Evolutionary conservation across 2,113 vertebrate genomes (phyloP).

Genomic region (Nycticorax nycticorax): DNA sequence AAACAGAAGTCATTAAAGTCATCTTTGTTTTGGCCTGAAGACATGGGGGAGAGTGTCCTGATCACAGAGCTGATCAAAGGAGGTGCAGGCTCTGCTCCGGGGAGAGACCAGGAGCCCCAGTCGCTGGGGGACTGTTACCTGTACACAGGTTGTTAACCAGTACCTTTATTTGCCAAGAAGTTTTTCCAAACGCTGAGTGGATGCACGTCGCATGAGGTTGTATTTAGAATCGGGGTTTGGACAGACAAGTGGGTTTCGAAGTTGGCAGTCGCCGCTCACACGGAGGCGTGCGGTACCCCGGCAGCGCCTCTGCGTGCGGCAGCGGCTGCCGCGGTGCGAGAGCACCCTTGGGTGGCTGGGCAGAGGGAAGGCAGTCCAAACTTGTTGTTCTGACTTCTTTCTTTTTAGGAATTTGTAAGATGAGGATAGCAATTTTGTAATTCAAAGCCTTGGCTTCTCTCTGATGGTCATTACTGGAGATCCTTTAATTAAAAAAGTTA

Average conservation of each 20-base stretch:
- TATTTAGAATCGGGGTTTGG: background rate
- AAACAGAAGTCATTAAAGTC: background rate
- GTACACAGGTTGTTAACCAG: background rate
- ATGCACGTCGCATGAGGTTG: rapidly evolving
- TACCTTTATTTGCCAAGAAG: background rate
- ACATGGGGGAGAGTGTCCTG: rapidly evolving
- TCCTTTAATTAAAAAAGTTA: background rate
- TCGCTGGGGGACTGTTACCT: background rate
- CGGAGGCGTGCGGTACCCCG: background rate
- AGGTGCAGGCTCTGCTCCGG: background rate
- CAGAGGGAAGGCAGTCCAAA: background rate
- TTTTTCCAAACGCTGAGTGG: background rate
- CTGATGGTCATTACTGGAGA: background rate
- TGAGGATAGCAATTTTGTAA: background rate
- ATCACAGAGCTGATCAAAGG: background rate
- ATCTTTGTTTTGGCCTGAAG: background rate
- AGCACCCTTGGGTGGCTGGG: rapidly evolving
- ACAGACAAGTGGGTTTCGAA: rapidly evolving
- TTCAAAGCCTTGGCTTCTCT: slow-evolving; percentile 13
- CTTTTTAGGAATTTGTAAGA: background rate
- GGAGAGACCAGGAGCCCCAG: background rate
- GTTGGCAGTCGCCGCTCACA: rapidly evolving
- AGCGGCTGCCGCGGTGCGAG: background rate
- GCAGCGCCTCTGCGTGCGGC: rapidly evolving
- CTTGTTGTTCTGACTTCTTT: background rate